These are phyloP conservation scores for Exephanes ischioxanthus DNA, from an alignment of 2,888 invertebrate species.

Conservation along the genomic window DNA sequence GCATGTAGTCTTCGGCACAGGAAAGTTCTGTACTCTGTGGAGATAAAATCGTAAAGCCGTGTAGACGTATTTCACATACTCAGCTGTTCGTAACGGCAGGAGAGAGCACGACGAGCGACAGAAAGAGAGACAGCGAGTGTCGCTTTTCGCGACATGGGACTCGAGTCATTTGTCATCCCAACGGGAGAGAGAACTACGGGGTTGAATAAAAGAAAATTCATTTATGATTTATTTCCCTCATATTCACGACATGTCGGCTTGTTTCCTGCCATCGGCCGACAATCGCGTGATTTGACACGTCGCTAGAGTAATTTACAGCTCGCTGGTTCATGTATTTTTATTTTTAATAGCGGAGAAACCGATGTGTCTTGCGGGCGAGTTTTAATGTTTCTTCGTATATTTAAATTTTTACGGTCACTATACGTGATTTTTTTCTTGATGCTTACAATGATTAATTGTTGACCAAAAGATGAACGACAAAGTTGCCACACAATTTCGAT, in stretches of 20 bases:
- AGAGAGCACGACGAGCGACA: not conserved
- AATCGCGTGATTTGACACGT: constrained; percentile 25
- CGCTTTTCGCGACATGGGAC: constrained; percentile 67
- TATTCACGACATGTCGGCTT: constrained; percentile 50
- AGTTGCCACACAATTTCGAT: not conserved
- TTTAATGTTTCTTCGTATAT: not conserved
- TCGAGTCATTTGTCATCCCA: constrained; percentile 76
- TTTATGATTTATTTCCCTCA: constrained; percentile 60
- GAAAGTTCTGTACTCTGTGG: not conserved
- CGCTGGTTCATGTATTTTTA: not conserved
- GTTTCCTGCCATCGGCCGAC: constrained; percentile 22
- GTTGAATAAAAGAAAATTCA: constrained; percentile 61
- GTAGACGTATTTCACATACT: not conserved
- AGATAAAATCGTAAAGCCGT: constrained; percentile 11
- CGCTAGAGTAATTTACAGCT: not conserved
- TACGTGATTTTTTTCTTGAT: not conserved
- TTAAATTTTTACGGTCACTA: not conserved
- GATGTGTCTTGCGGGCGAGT: not conserved
- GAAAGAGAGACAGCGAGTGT: constrained; percentile 14
- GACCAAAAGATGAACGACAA: not conserved
- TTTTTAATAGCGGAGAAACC: not conserved
- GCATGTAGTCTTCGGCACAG: not conserved
- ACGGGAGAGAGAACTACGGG: constrained; percentile 8
- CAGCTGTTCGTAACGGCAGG: constrained; percentile 1
- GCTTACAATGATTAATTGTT: not conserved